A percentile compares a stretch with the other conserved stretches of the same genome.
Conservation (phyloP, 2,113 vertebrate genomes). For the Mus spicilegus region DNA sequence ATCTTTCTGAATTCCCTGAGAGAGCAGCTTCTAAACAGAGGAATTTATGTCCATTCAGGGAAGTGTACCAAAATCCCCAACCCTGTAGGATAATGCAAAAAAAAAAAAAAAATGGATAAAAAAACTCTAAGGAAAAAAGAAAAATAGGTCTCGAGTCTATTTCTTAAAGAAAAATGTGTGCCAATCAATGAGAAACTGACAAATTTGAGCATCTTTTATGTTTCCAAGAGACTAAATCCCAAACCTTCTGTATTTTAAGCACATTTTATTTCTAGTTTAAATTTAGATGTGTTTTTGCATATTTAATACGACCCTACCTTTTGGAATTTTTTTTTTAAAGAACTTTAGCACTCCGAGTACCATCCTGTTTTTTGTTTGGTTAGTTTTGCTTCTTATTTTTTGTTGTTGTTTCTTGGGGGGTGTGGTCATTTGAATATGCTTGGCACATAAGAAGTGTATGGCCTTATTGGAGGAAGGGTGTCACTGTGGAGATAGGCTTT, state of each 20-base stretch:
- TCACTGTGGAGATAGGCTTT: too few relatives aligned
- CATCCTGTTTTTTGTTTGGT: not conserved
- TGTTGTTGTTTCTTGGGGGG: too few relatives aligned
- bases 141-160: slow-evolving; percentile 47
- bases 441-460: too few relatives aligned
- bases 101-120: slow-evolving; percentile 40
- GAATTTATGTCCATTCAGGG: slow-evolving; percentile 58
- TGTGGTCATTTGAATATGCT: too few relatives aligned
- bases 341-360: not conserved
- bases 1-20: slow-evolving; percentile 33
- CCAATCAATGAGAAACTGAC: slow-evolving; percentile 53
- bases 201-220: slow-evolving; percentile 18
- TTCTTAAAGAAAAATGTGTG: slow-evolving; percentile 38
- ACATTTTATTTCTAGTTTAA: slow-evolving; percentile 38
- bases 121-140: slow-evolving; percentile 55
- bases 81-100: slow-evolving; percentile 48
- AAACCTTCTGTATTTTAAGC: slow-evolving; percentile 1
- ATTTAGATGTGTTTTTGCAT: slow-evolving; percentile 2
- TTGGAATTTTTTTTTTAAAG: not conserved
- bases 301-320: not conserved
- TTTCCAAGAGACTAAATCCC: slow-evolving; percentile 44
- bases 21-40: slow-evolving; percentile 35
- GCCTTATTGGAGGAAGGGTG: too few relatives aligned
- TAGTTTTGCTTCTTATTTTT: not conserved
- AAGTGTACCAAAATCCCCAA: slow-evolving; percentile 33